Evolutionary conservation across 2,888 invertebrate genomes (phyloP).

Genomic region (Cataglyphis albicans): DNA sequence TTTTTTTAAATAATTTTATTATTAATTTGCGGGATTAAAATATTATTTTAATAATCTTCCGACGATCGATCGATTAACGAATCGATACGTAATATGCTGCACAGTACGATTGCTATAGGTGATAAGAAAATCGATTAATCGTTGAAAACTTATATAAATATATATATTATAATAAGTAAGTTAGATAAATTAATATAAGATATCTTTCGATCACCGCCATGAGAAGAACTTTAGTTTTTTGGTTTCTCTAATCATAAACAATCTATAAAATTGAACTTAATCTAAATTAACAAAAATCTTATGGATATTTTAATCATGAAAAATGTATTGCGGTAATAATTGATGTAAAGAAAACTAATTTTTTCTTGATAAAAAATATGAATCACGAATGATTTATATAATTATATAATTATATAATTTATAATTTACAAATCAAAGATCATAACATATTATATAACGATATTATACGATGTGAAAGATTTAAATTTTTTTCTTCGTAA

Average conservation of each 20-base stretch:
- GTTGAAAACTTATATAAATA: conserved; percentile 41
- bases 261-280: neutral
- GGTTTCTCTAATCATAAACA: neutral
- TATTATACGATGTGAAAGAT: neutral
- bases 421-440: conserved; percentile 3
- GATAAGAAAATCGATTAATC: conserved; percentile 51
- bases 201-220: conserved; percentile 26
- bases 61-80: conserved; percentile 38
- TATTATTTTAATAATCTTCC: neutral
- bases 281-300: neutral
- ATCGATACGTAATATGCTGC: conserved; percentile 34
- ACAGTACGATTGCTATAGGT: conserved; percentile 32
- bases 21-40: neutral
- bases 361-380: neutral
- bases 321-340: conserved; percentile 16
- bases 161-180: conserved; percentile 57
- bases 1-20: neutral
- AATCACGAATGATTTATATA: neutral
- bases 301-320: neutral
- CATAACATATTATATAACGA: neutral
- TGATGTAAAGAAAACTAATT: neutral
- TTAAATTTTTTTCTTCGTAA: neutral
- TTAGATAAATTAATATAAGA: conserved; percentile 61
- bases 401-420: no score
- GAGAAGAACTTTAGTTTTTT: conserved; percentile 48